Base-by-base conservation (phyloP, 2,113 vertebrate species). In the Dasypus novemcinctus region DNA sequence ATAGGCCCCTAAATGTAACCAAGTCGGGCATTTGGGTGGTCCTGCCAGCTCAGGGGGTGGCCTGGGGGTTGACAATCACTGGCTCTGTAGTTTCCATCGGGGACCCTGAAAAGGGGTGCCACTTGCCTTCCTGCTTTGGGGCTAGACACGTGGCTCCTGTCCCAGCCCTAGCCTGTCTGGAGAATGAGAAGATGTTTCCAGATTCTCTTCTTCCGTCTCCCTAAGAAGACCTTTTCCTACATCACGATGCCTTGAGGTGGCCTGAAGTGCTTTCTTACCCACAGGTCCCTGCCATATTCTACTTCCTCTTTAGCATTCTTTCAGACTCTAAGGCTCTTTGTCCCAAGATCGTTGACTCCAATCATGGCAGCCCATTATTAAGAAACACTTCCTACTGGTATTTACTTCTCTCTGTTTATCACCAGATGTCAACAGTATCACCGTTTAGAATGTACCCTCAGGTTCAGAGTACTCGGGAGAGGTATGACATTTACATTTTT, bases 401-500 rank as follows among this genome's bases (percentile, higher is more conserved):
- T 57, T 85, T 33, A 2, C 86, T 71, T 63, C 54, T 80, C 12
- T 85, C 17, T 82, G 33, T 90, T 29, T 31, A 29, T 76, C 15
- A 1, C 61, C 61, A 29, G 38, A 10, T 41, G 85, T 74, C 38
- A 11, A 15, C 46, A 84, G 36, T 27, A 13, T 89, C 33, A 15
- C 18, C 31, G 2, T 0, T 0, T 23, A 69, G 11, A 68, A 69
- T 64, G 69, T 46, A 46, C 46, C 59, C 71, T 64, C 49, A 23
- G 98, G 97, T 97, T 96, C 97, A 96, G 90, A 85, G 87, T 87
- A 90, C 94, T 25, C 89, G 89, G 94, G 11, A 95, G 64, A 87
- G 80, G 90, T 92, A 72, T 96, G 92, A 96, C 89, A 96, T 96
- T 96, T 97, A 41, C 80, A n/a, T 96, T 97, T 97, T 91, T 84